Base-by-base conservation (phyloP, 2,888 invertebrate species). In the Melanophora roralis region DNA sequence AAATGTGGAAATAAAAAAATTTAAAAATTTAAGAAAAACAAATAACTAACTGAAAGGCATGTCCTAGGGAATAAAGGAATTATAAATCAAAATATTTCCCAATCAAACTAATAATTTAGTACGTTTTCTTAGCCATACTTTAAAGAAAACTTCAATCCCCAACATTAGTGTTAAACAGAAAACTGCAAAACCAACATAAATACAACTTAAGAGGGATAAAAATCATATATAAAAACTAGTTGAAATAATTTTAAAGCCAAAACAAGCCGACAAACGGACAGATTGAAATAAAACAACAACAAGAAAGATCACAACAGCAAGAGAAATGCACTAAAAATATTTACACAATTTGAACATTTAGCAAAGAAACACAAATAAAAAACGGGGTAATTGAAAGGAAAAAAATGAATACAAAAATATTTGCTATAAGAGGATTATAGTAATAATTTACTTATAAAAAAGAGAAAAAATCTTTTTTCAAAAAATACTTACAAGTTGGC, bases 211-310 rank as follows among this genome's bases (percentile, higher is more conserved):
- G 76, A 73, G 59, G 76, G 72, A 80, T 76, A 76, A 73, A 80
- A 80, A 76, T 76, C 76, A 73, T 80, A 76, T 73, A 80, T 80
- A 76, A 80, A 80, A 80, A 80, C 80, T 69, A 69, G 80, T 80
- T 80, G 80, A 59, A 72, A 73, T 80, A 74, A 67, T 59, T 69
- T 74, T 72, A 72, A 16, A 68, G 43, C 55, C 57, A 73, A 21
- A 40, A 36, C 11, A 16, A 45, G 32, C 47, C 36, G 51, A 38
- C 21, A 51, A n/a, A 32, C 40, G 32, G 19, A 75, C 16, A 27
- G 27, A 27, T 6, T 5, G 27, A 27, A 3, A 5, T 27, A 5
- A n/a, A 68, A 16, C 36, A 27, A 64, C 36, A 53, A 34, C 38
- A 53, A 19, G 65, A 49, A 53, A 43, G 16, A 40, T 34, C 51